Evolutionary conservation across 1,140 invertebrate genomes (phyloP).

Genomic region (Calliopsis andreniformis): DNA sequence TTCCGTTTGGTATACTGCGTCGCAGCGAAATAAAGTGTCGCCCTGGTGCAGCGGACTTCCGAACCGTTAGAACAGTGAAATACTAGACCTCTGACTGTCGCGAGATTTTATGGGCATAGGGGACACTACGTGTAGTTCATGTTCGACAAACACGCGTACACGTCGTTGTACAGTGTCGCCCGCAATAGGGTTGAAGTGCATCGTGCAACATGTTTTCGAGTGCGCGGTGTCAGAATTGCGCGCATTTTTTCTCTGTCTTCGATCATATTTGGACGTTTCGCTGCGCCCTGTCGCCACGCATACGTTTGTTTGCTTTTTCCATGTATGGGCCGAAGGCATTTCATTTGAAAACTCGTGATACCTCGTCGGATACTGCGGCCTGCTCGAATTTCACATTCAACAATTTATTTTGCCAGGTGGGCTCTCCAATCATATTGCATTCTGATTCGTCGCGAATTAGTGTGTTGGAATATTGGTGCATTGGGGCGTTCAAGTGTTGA

Average conservation of each 20-base stretch:
- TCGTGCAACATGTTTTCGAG: constrained; percentile 32
- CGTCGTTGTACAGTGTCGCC: constrained; percentile 2
- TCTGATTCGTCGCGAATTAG: no score
- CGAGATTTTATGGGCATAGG: constrained; percentile 40
- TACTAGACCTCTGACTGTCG: constrained; percentile 21
- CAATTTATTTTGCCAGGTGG: no score
- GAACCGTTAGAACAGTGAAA: constrained; percentile 24
- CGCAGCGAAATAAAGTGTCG: constrained; percentile 28
- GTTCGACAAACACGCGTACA: constrained; percentile 9
- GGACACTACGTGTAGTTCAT: constrained; percentile 1
- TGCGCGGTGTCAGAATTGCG: background rate
- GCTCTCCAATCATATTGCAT: no score
- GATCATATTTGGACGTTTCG: constrained; percentile 23
- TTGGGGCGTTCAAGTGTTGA: no score
- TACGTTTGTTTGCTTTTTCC: constrained; percentile 5
- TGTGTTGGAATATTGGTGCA: no score
- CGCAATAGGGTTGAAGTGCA: constrained; percentile 14
- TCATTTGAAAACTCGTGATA: no score
- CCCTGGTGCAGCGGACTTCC: background rate
- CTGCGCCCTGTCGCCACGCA: background rate
- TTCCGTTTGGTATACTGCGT: constrained; percentile 2
- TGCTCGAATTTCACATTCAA: no score
- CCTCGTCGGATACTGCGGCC: no score
- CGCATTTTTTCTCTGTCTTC: constrained; percentile 16
- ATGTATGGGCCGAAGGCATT: background rate